A percentile compares a stretch with the other conserved stretches of the same genome.
phyloP scores from a whole-genome alignment of 2,888 invertebrate species.

The Acanthosepion esculentum region DNA sequence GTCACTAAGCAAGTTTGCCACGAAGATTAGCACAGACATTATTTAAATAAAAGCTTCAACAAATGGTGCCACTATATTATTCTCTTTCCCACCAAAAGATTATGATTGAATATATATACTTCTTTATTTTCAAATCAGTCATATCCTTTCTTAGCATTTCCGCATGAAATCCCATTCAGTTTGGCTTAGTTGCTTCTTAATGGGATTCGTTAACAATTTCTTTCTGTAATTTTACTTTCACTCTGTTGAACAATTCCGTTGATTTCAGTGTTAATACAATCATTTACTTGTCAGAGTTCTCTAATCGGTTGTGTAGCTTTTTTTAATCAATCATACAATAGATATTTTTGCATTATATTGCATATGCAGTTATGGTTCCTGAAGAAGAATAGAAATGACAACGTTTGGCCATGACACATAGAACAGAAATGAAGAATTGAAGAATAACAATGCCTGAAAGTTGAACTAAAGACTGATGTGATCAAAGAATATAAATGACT shows the following conservation, averaged over 20 bases:
- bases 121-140: not conserved
- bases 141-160: not conserved
- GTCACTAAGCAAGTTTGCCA: too few species aligned
- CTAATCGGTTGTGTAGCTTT: not conserved
- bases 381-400: too few species aligned
- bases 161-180: not conserved
- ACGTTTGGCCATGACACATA: too few species aligned
- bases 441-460: too few species aligned
- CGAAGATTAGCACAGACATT: not conserved
- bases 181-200: not conserved
- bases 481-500: too few species aligned
- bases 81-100: not conserved
- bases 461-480: too few species aligned
- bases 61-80: too few species aligned
- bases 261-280: not conserved
- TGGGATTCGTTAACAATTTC: not conserved
- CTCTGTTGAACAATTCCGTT: not conserved
- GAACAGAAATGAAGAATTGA: too few species aligned
- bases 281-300: not conserved
- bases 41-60: not conserved
- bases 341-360: not conserved
- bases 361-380: not conserved
- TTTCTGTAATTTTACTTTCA: not conserved
- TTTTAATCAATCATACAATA: not conserved
- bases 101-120: not conserved